Percentiles rank a stretch among this genome's conserved stretches.
phyloP scores from a whole-genome alignment of 2,113 vertebrate genomes.

The Hypanus sabinus region DNA sequence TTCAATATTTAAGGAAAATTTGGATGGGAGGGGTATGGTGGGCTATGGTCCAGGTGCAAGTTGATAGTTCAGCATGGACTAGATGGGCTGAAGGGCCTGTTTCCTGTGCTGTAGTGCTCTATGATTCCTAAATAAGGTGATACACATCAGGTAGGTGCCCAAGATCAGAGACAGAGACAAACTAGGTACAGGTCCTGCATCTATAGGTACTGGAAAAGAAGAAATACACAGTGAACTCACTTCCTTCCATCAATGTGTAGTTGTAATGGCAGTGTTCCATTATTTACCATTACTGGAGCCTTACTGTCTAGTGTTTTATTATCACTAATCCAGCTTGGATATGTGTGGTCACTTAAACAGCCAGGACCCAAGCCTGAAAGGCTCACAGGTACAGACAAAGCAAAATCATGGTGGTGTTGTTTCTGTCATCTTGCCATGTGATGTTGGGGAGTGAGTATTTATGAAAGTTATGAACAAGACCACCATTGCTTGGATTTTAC shows the following conservation, averaged over 20 bases:
- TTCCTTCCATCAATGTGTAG: neutral
- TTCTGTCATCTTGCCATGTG: neutral
- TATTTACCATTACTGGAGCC: neutral
- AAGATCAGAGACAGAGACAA: neutral
- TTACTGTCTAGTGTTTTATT: neutral
- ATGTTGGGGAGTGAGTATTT: neutral
- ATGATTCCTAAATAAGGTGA: neutral
- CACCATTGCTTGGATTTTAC: neutral
- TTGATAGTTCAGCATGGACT: too few relatives aligned
- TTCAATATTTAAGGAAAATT: too few relatives aligned
- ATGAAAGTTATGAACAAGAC: neutral
- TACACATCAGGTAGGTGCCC: neutral
- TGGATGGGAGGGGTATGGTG: too few relatives aligned
- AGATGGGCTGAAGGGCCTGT: too few relatives aligned
- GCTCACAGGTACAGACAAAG: neutral
- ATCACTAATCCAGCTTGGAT: neutral
- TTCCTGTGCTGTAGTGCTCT: too few relatives aligned
- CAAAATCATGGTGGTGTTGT: neutral
- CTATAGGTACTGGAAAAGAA: neutral
- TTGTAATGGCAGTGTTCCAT: neutral
- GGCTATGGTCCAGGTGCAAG: too few relatives aligned
- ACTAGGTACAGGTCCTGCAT: neutral
- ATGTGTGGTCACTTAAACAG: neutral
- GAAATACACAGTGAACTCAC: neutral
- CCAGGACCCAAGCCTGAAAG: neutral